These are phyloP conservation scores for Laothoe populi DNA, from an alignment of 2,888 invertebrate genomes.

Conservation along the genomic window DNA sequence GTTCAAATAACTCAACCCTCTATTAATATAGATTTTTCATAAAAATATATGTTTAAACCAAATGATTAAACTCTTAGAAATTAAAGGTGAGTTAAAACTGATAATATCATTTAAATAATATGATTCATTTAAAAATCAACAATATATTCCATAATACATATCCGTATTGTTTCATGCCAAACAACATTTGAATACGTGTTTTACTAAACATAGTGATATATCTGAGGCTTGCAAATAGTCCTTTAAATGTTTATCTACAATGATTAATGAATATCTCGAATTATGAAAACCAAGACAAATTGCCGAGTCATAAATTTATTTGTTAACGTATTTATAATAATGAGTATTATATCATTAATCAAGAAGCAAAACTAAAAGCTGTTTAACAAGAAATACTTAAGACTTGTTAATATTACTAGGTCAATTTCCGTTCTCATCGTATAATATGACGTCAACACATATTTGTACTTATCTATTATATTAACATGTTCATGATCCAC, in stretches of 20 bases:
- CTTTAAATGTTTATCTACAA: neutral
- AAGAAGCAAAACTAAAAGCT: conserved; percentile 47
- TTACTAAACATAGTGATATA: neutral
- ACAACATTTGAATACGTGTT: neutral
- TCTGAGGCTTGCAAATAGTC: neutral
- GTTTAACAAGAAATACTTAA: conserved; percentile 47
- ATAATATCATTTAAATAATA: too few species aligned
- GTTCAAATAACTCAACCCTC: too few species aligned
- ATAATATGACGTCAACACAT: conserved; percentile 37
- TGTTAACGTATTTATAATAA: conserved; percentile 7
- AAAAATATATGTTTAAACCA: too few species aligned
- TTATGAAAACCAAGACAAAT: conserved; percentile 22
- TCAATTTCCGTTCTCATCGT: conserved; percentile 64
- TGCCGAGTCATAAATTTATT: conserved; percentile 1
- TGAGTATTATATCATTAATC: conserved; percentile 15
- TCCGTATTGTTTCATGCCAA: neutral
- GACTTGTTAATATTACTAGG: conserved; percentile 62
- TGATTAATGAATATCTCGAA: conserved; percentile 14
- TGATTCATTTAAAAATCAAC: too few species aligned
- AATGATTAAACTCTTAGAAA: too few species aligned
- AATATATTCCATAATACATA: too few species aligned
- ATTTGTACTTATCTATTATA: conserved; percentile 28
- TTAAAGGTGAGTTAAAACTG: too few species aligned
- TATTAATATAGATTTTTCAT: too few species aligned
- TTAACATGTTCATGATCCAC: neutral